phyloP scores from a whole-genome alignment of 2,113 vertebrate species.

The Ictidomys tridecemlineatus region DNA sequence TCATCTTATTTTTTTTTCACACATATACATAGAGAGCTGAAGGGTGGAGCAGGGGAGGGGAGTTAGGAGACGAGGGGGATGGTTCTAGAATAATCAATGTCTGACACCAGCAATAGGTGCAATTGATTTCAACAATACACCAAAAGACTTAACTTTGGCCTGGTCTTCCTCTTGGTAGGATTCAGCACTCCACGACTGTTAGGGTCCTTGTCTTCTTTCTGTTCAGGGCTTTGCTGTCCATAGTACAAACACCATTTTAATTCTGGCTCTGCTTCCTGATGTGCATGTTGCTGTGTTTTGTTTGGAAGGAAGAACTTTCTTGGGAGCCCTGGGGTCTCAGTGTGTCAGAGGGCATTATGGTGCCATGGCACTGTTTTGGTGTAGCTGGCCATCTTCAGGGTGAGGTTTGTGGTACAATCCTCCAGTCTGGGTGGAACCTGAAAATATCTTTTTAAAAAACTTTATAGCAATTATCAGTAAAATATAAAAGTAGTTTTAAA shows the following conservation, averaged over 20 bases:
- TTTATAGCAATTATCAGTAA: neutral
- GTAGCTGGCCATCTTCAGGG: neutral
- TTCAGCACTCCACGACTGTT: neutral
- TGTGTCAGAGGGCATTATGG: neutral
- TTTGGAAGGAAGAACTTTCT: neutral
- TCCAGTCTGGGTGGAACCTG: neutral
- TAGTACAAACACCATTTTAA: rapidly evolving
- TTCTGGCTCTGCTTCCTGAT: too few species aligned
- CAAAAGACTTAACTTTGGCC: neutral
- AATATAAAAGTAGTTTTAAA: neutral
- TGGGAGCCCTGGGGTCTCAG: rapidly evolving
- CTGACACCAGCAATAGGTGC: neutral
- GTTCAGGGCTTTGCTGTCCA: neutral
- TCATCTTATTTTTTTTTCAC: neutral
- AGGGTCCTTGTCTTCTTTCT: neutral
- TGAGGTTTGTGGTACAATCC: too few species aligned
- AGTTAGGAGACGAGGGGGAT: neutral
- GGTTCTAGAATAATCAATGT: neutral
- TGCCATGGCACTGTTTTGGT: neutral
- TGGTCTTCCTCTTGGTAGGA: neutral
- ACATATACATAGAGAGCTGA: neutral
- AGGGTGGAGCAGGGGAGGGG: too few species aligned
- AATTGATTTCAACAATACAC: neutral
- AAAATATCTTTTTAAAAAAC: neutral
- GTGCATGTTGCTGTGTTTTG: rapidly evolving